Percentiles rank a stretch among this genome's conserved stretches.
These are phyloP conservation scores for Drosophila funebris DNA, from an alignment of 1,140 invertebrate species.

Conservation along the genomic window DNA sequence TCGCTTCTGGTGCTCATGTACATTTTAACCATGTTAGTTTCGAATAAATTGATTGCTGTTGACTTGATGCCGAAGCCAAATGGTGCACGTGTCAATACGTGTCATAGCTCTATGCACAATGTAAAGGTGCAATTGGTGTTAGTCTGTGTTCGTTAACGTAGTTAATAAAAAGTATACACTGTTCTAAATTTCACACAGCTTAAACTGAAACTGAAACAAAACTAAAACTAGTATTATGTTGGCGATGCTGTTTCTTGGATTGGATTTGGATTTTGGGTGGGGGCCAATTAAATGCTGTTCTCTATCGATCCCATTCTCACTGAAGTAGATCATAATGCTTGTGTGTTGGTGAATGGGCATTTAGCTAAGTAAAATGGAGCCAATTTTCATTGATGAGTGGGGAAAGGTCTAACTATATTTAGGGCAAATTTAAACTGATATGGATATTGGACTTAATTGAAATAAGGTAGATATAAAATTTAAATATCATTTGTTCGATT, in stretches of 20 bases:
- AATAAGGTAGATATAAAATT: neutral
- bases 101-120: constrained; percentile 34
- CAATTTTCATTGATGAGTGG: constrained; percentile 32
- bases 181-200: constrained; percentile 2
- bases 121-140: constrained; percentile 29
- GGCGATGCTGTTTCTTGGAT: constrained; percentile 6
- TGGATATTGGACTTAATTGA: neutral
- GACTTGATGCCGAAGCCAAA: constrained; percentile 64
- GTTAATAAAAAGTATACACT: neutral
- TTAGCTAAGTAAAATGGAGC: constrained; percentile 32
- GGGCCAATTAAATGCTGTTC: constrained; percentile 34
- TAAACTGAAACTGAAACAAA: neutral
- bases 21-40: constrained; percentile 60
- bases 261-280: constrained; percentile 5
- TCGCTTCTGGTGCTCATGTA: constrained; percentile 38
- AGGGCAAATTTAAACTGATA: neutral
- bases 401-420: constrained; percentile 11
- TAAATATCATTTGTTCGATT: neutral
- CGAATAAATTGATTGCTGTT: constrained; percentile 71
- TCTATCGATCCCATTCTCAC: constrained; percentile 29
- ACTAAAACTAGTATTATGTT: neutral
- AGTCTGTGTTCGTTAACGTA: constrained; percentile 2
- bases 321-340: constrained; percentile 30
- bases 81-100: constrained; percentile 57
- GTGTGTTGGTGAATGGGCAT: constrained; percentile 25